Conservation (phyloP, 2,797 vertebrate genomes). For the Podarcis siculus region DNA sequence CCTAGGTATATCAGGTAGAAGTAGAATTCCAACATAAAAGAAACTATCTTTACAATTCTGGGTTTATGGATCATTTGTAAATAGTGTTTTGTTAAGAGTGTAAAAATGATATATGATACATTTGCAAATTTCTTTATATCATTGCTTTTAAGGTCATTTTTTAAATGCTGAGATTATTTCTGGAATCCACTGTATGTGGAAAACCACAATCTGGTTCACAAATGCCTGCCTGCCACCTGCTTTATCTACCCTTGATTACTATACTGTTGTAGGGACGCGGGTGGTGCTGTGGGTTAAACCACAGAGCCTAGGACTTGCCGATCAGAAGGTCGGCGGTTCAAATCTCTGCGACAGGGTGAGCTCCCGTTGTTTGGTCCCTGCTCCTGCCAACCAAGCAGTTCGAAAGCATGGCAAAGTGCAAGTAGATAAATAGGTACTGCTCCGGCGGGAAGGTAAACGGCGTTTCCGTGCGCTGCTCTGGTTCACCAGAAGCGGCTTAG, state of each 20-base stretch:
- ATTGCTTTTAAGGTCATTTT: not conserved
- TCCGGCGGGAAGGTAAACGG: too few species aligned
- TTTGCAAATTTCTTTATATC: not conserved
- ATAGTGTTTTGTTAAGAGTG: not conserved
- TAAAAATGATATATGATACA: not conserved
- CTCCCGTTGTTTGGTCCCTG: too few species aligned
- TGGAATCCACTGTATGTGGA: not conserved
- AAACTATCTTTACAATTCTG: not conserved
- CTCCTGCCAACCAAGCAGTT: too few species aligned
- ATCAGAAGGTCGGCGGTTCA: too few species aligned
- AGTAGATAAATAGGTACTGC: too few species aligned
- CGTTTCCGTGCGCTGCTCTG: too few species aligned
- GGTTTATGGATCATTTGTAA: not conserved
- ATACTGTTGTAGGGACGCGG: too few species aligned
- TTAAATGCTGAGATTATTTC: not conserved
- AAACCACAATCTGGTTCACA: not conserved
- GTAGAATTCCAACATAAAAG: not conserved
- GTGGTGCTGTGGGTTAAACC: too few species aligned
- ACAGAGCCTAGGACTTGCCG: too few species aligned
- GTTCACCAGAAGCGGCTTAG: too few species aligned
- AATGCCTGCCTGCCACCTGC: not conserved
- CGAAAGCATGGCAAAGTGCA: too few species aligned
- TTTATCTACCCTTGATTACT: not conserved
- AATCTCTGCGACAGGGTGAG: too few species aligned
- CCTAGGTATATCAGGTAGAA: not conserved